Conservation (phyloP, 2,797 vertebrate genomes). For the Enteromius anoplus region DNA sequence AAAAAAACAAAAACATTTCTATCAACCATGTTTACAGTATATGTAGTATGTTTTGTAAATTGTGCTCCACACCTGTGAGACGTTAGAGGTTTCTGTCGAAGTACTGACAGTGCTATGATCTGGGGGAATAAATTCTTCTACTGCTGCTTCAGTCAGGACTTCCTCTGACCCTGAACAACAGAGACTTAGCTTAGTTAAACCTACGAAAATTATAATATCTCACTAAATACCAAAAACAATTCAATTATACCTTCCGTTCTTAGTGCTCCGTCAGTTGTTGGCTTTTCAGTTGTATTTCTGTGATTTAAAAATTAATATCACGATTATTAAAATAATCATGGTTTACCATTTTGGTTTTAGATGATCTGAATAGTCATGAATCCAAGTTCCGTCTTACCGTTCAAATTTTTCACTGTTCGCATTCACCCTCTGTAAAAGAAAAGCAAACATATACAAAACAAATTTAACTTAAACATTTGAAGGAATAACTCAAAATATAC, state of each 20-base stretch:
- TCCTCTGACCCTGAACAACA: slow-evolving; percentile 33
- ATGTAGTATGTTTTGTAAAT: not conserved
- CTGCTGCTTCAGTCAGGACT: slow-evolving; percentile 34
- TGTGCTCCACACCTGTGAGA: slow-evolving; percentile 11
- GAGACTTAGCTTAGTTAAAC: not conserved
- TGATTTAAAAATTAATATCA: slow-evolving; percentile 4
- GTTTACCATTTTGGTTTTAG: not conserved
- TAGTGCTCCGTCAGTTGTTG: slow-evolving; percentile 37
- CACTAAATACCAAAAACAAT: not conserved
- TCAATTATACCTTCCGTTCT: slow-evolving; percentile 53
- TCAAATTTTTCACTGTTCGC: slow-evolving; percentile 61
- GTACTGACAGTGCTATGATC: slow-evolving; percentile 49
- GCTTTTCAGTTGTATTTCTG: slow-evolving; percentile 56
- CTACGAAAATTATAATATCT: not conserved
- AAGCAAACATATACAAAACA: not conserved
- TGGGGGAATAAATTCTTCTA: slow-evolving; percentile 52
- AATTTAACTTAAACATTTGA: not conserved
- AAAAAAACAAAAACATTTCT: not conserved
- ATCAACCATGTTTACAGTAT: not conserved
- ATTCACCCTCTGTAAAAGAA: slow-evolving; percentile 72
- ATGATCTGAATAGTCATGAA: not conserved
- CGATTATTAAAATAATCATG: not conserved
- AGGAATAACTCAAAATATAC: not conserved
- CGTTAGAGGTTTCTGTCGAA: slow-evolving; percentile 64
- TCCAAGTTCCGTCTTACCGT: slow-evolving; percentile 57